A percentile compares a stretch with the other conserved stretches of the same genome.
Evolutionary conservation across 2,888 invertebrate species (phyloP).

Genomic region (Agrochola litura): DNA sequence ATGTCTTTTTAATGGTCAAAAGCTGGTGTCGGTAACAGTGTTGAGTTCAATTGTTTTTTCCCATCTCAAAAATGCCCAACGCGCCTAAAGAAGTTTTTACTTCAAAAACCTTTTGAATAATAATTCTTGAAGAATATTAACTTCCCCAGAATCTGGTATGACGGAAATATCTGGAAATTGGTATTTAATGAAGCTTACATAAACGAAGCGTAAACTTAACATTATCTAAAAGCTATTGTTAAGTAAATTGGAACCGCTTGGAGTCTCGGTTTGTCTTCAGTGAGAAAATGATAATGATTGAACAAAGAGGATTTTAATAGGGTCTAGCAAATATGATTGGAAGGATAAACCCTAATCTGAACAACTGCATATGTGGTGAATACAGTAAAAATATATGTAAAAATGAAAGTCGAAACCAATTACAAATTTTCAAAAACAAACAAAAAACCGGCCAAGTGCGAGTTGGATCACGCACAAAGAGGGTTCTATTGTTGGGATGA

Average conservation of each 20-base stretch:
- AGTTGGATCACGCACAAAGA: too few species aligned
- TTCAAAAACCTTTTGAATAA: background rate
- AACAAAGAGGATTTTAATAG: background rate
- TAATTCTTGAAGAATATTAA: background rate
- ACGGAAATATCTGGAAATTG: too few species aligned
- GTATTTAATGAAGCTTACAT: background rate
- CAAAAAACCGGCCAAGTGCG: background rate
- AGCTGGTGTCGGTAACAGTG: too few species aligned
- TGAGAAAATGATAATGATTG: background rate
- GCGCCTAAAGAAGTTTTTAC: too few species aligned
- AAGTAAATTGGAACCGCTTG: constrained; percentile 2
- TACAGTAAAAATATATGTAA: background rate
- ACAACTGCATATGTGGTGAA: background rate
- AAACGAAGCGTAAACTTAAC: background rate
- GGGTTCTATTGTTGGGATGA: too few species aligned
- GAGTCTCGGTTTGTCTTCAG: background rate
- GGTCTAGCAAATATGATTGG: background rate
- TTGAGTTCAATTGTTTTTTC: too few species aligned
- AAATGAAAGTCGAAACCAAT: background rate
- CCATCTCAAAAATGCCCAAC: too few species aligned
- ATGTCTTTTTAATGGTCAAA: too few species aligned
- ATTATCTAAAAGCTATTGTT: constrained; percentile 6
- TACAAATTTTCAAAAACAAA: background rate
- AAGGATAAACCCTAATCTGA: background rate
- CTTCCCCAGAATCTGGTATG: background rate